These are phyloP conservation scores for Mungos mungo DNA, from an alignment of 2,113 vertebrate genomes.

Conservation along the genomic window DNA sequence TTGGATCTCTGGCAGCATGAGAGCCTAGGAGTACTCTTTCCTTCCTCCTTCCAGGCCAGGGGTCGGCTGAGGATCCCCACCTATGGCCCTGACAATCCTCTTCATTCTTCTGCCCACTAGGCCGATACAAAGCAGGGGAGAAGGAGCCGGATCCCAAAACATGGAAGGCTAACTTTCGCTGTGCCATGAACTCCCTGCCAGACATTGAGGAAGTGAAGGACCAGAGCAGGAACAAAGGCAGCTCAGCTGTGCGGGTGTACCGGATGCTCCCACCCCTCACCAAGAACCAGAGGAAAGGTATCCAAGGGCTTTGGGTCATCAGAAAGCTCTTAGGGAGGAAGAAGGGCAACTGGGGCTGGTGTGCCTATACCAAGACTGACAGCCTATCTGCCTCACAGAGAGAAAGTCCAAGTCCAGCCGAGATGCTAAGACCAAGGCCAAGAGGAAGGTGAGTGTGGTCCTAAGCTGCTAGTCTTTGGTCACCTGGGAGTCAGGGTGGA, in stretches of 20 bases:
- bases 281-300: constrained; percentile 89
- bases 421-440: constrained; percentile 85
- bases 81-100: neutral
- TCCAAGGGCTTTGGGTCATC: neutral
- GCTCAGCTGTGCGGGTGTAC: constrained; percentile 93
- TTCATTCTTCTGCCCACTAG: constrained; percentile 78
- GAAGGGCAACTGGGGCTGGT: neutral
- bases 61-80: neutral
- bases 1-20: neutral
- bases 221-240: constrained; percentile 94
- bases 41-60: neutral
- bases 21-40: neutral
- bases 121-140: constrained; percentile 90
- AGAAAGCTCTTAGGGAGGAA: neutral
- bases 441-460: constrained; percentile 87
- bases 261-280: constrained; percentile 89
- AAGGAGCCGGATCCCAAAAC: constrained; percentile 93
- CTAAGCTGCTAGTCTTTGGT: constrained; percentile 17
- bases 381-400: constrained; percentile 80
- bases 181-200: constrained; percentile 97
- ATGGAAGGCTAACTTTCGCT: constrained; percentile 99
- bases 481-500: neutral
- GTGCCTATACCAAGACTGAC: constrained; percentile 7
- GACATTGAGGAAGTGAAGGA: constrained; percentile 97
- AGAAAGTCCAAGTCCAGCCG: constrained; percentile 87